These are phyloP conservation scores for Cacoxenus indagator DNA, from an alignment of 2,888 invertebrate species.

Conservation along the genomic window DNA sequence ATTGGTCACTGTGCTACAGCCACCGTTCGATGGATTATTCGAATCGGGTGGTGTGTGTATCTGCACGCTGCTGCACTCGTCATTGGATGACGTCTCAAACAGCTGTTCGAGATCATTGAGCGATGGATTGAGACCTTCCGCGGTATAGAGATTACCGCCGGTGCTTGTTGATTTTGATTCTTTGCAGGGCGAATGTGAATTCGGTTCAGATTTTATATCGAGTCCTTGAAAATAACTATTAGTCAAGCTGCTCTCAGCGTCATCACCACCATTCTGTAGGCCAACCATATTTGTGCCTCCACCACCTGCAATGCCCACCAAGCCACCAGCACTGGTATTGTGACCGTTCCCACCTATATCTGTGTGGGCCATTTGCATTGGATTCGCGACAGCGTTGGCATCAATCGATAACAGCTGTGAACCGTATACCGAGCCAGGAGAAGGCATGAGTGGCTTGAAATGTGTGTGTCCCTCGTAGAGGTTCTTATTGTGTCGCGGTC, in stretches of 20 bases:
- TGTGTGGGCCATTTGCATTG: not conserved
- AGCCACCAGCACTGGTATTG: conserved; percentile 33
- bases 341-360: conserved; percentile 28
- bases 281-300: conserved; percentile 26
- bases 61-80: conserved; percentile 74
- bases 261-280: conserved; percentile 31
- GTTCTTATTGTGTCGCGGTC: conserved; percentile 70
- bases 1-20: conserved; percentile 67
- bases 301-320: conserved; percentile 56
- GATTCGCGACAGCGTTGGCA: conserved; percentile 33
- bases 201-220: conserved; percentile 63
- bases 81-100: conserved; percentile 80
- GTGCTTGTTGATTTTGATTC: conserved; percentile 57
- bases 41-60: conserved; percentile 93
- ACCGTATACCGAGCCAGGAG: conserved; percentile 66
- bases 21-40: conserved; percentile 77
- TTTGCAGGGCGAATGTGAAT: conserved; percentile 67
- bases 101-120: conserved; percentile 93
- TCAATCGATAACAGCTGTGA: conserved; percentile 58
- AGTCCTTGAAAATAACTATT: conserved; percentile 53
- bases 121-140: conserved; percentile 89
- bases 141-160: conserved; percentile 79
- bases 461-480: conserved; percentile 77
- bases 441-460: conserved; percentile 71
- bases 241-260: conserved; percentile 33